phyloP scores from a whole-genome alignment of 2,888 invertebrate species.

The Bugulina stolonifera region DNA sequence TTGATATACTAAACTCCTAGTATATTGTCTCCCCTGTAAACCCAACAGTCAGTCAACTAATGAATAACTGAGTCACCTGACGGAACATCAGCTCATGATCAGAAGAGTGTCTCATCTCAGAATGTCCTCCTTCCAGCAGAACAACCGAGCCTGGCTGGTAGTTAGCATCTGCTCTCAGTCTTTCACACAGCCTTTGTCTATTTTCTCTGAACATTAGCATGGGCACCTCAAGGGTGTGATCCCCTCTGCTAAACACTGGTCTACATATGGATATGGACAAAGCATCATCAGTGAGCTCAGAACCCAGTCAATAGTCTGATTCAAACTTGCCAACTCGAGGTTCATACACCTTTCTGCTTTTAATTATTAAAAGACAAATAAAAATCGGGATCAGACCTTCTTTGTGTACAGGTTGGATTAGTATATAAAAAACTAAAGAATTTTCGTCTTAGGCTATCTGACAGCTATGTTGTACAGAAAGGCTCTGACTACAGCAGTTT shows the following conservation, averaged over 20 bases:
- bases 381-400: too few relatives aligned
- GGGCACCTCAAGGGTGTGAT: constrained; percentile 62
- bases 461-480: too few relatives aligned
- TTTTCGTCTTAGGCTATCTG: too few relatives aligned
- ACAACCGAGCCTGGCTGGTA: constrained; percentile 59
- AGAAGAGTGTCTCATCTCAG: constrained; percentile 74
- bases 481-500: too few relatives aligned
- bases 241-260: constrained; percentile 47
- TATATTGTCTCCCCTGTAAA: too few relatives aligned
- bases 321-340: too few relatives aligned
- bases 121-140: constrained; percentile 79
- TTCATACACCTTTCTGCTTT: too few relatives aligned
- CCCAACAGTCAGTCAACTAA: too few relatives aligned
- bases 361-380: too few relatives aligned
- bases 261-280: constrained; percentile 34
- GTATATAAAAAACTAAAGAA: too few relatives aligned
- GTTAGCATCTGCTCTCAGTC: constrained; percentile 56
- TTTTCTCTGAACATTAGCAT: constrained; percentile 73
- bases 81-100: constrained; percentile 78
- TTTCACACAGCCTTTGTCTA: constrained; percentile 64
- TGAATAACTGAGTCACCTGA: constrained; percentile 64
- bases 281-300: not conserved
- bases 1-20: too few relatives aligned
- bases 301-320: not conserved
- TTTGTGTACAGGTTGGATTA: too few relatives aligned